A percentile compares a stretch with the other conserved stretches of the same genome.
Conservation (phyloP, 2,797 vertebrate genomes). For the Tiaroga cobitis region DNA sequence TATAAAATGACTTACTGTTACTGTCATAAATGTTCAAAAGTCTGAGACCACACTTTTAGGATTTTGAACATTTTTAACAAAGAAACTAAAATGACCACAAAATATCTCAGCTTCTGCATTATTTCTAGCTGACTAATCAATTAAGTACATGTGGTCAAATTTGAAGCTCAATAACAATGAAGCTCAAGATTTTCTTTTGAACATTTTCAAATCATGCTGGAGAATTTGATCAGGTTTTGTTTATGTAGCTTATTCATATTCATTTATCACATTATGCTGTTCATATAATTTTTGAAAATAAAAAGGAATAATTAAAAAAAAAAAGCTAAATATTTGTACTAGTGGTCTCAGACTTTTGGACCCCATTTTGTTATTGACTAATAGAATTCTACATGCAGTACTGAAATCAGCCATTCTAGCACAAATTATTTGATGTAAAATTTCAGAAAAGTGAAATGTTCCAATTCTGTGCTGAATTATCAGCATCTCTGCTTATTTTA, state of each 20-base stretch:
- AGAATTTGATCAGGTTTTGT: neutral
- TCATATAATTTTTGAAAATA: neutral
- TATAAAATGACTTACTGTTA: neutral
- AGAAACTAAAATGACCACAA: neutral
- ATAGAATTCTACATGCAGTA: neutral
- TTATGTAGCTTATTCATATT: neutral
- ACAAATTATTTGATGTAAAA: neutral
- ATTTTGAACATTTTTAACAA: neutral
- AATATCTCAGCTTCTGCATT: neutral
- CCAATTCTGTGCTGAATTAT: neutral
- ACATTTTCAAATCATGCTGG: neutral
- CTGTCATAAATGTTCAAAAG: neutral
- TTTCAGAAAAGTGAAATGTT: neutral
- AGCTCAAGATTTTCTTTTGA: neutral
- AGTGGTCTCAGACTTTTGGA: neutral
- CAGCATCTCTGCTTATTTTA: neutral
- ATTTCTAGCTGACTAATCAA: neutral
- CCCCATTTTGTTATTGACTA: no score
- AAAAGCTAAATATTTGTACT: neutral
- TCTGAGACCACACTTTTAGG: neutral
- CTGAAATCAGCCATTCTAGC: neutral
- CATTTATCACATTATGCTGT: conserved; percentile 1
- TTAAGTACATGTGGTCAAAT: neutral
- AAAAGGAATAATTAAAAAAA: neutral
- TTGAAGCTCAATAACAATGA: neutral